Percentiles rank a stretch among this genome's conserved stretches.
Evolutionary conservation across 1,140 invertebrate genomes (phyloP).

Genomic region (Cyrtorhinus lividipennis): DNA sequence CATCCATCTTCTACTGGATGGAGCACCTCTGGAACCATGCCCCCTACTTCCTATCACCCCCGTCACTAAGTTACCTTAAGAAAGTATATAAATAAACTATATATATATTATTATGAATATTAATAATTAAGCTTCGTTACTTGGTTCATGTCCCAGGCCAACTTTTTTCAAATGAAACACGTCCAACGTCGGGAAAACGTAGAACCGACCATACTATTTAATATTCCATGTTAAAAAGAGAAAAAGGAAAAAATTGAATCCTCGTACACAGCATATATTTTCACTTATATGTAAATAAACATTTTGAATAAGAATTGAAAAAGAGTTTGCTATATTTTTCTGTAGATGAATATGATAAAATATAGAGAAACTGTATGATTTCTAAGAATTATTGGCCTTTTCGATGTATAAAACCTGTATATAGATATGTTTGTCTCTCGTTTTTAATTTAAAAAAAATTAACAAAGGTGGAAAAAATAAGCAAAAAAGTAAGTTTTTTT

Average conservation of each 20-base stretch:
- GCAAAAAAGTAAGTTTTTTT: background rate
- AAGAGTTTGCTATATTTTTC: conserved; percentile 21
- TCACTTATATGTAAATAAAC: conserved; percentile 19
- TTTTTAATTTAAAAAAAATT: background rate
- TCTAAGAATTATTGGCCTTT: conserved; percentile 17
- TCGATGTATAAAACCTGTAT: conserved; percentile 12
- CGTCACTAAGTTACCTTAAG: background rate
- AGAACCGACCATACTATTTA: background rate
- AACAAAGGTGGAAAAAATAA: no score
- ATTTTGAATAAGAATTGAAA: background rate
- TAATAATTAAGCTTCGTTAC: background rate
- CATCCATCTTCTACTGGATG: no score
- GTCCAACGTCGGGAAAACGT: background rate
- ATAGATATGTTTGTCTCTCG: background rate
- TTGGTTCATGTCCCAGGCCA: background rate
- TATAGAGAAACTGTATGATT: conserved; percentile 12
- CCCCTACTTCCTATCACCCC: no score
- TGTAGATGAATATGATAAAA: conserved; percentile 16
- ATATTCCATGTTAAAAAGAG: conserved; percentile 2
- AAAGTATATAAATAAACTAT: no score
- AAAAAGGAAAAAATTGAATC: no score
- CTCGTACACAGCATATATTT: conserved; percentile 20
- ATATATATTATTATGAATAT: no score
- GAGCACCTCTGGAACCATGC: no score
- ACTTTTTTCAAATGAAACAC: background rate